Percentiles rank a stretch among this genome's conserved stretches.
Conservation (phyloP, 2,797 vertebrate species). For the Phalloptychus januarius region DNA sequence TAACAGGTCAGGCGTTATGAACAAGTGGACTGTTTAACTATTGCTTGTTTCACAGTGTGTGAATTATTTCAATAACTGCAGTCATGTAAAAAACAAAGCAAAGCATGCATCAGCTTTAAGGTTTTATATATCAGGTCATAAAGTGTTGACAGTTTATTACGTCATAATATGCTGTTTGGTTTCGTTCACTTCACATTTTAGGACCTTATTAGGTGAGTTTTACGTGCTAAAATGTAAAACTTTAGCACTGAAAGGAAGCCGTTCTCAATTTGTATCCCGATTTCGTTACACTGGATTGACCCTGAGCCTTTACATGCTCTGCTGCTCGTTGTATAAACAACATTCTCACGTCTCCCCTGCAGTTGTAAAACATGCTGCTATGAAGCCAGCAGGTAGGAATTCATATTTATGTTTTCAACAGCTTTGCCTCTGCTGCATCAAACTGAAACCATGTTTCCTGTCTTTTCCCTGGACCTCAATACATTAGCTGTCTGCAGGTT, state of each 20-base stretch:
- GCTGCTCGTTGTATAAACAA: background rate
- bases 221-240: background rate
- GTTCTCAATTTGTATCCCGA: background rate
- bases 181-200: background rate
- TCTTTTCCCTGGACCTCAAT: conserved; percentile 7
- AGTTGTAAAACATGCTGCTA: background rate
- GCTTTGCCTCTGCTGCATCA: conserved; percentile 6
- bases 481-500: conserved; percentile 26
- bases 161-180: background rate
- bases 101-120: background rate
- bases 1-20: conserved; percentile 16
- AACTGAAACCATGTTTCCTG: conserved; percentile 18
- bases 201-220: background rate
- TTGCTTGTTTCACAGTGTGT: background rate
- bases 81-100: conserved; percentile 1
- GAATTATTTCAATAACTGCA: background rate
- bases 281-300: background rate
- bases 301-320: background rate
- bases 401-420: conserved; percentile 10
- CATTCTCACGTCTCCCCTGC: background rate
- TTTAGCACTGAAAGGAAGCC: background rate
- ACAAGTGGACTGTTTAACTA: conserved; percentile 1
- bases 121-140: background rate
- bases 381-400: conserved; percentile 1
- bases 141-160: background rate